Base-by-base conservation (phyloP, 92 coral and sea anemone genomes). In the Bergia puertoricense region DNA sequence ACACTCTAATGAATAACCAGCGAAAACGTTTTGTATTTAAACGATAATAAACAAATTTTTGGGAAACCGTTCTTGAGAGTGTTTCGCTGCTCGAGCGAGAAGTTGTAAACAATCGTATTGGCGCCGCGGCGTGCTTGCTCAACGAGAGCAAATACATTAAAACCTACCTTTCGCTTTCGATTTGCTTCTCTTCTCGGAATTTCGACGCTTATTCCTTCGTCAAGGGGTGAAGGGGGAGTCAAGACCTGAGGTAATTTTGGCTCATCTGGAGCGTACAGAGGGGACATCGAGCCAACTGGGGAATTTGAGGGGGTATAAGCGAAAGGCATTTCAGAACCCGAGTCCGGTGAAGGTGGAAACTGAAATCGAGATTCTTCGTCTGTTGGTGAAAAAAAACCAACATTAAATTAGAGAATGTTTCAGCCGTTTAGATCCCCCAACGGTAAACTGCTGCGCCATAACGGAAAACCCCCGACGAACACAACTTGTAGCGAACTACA, bases 171-270 rank as follows among this genome's bases (percentile, higher is more conserved):
- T 92, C 98, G 88, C 80, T 95, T 95, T 50, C 98, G 91, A 6
- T 93, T 89, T 40, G 91, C 84, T 41, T 95, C 98, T 81, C 89
- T 92, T 80, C 93, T 92, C 18, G 91, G 93, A 72, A 93, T 90
- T 77, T 95, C 98, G 5, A 93, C 87, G 88, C 81, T 94, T 66
- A 95, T 92, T 81, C 98, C 98, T 87, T 95, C 98, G 82, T 95
- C 98, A 3, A 85, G 38, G 8, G 92, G 92, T 39, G 85, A 81
- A 1, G 94, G 89, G 0, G 97, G 94, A 6, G 92, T 92, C 6
- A 89, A 85, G 50, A 80, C 72, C 11, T 81, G 89, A 59, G 90
- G 91, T 76, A 89, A 95, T 85, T 91, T 90, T 37, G 89, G 88
- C 42, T 95, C 98, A n/a, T 90, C 93, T 30, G 91, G 59, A 10